A percentile compares a stretch with the other conserved stretches of the same genome.
Conservation (phyloP, 1,140 invertebrate genomes). For the Solenopsis invicta region DNA sequence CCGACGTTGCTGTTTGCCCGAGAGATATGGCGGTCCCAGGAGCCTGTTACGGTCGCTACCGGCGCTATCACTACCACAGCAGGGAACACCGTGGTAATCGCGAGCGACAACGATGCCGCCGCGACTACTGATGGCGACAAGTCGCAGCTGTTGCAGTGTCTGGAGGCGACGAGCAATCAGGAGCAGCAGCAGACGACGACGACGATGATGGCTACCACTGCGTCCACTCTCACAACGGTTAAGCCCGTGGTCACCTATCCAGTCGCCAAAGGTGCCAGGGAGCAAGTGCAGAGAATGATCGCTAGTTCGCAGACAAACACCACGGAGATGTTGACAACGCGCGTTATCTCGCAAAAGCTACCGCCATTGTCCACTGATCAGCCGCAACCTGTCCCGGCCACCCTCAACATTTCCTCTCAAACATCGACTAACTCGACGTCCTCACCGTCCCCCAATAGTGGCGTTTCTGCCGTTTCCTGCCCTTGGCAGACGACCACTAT, state of each 20-base stretch:
- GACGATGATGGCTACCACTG: neutral
- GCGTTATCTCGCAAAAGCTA: constrained; percentile 76
- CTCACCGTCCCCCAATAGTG: constrained; percentile 52
- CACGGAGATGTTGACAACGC: constrained; percentile 73
- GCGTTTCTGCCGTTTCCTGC: constrained; percentile 40
- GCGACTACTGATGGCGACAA: constrained; percentile 9
- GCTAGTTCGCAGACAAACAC: constrained; percentile 74
- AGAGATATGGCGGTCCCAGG: constrained; percentile 26
- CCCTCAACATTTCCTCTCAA: constrained; percentile 56
- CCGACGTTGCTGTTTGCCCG: constrained; percentile 16
- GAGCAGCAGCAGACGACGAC: no score
- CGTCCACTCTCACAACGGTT: constrained; percentile 53
- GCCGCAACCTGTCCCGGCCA: constrained; percentile 11
- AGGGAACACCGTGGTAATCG: neutral
- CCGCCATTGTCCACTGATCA: constrained; percentile 50
- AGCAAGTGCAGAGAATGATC: constrained; percentile 63
- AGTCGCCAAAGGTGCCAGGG: constrained; percentile 66
- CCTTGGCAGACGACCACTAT: constrained; percentile 53
- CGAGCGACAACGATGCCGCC: neutral
- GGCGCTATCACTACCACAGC: neutral
- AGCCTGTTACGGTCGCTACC: constrained; percentile 2
- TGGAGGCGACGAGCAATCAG: constrained; percentile 40
- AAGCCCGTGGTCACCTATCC: constrained; percentile 74
- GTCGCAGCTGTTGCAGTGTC: constrained; percentile 61
- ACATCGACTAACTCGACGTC: constrained; percentile 65